A percentile compares a stretch with the other conserved stretches of the same genome.
Conservation (phyloP, 2,113 vertebrate genomes). For the Rhizomys pruinosus region DNA sequence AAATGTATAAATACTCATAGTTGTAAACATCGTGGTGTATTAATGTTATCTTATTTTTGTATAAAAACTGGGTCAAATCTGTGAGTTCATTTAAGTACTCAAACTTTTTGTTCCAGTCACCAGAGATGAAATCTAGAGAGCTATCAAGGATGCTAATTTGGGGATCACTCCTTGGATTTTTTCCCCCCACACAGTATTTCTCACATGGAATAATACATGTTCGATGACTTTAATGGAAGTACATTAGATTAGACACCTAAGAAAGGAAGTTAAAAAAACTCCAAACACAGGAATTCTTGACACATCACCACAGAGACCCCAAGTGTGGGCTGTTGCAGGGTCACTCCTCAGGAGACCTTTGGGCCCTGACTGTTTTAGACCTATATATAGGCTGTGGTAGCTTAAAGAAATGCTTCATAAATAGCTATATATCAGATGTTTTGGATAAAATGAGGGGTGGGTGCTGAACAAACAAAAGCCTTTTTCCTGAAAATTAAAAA, state of each 20-base stretch:
- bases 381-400: neutral
- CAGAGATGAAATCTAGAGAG: conserved; percentile 5
- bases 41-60: conserved; percentile 52
- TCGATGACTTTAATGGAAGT: neutral
- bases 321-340: neutral
- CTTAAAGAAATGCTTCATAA: neutral
- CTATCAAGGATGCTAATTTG: neutral
- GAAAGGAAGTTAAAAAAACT: conserved; percentile 50
- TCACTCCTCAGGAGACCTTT: neutral
- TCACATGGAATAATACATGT: conserved; percentile 38
- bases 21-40: conserved; percentile 43
- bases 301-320: neutral
- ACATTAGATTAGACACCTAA: conserved; percentile 30
- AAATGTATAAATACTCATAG: neutral
- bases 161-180: neutral
- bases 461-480: neutral
- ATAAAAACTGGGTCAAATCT: neutral
- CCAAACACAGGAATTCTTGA: conserved; percentile 40
- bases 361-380: neutral
- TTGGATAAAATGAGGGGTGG: neutral
- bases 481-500: neutral
- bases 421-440: neutral
- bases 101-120: neutral
- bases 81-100: neutral
- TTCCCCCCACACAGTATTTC: neutral